These are phyloP conservation scores for Sebastes itinus DNA, from an alignment of 2,797 vertebrate species.

Conservation along the genomic window DNA sequence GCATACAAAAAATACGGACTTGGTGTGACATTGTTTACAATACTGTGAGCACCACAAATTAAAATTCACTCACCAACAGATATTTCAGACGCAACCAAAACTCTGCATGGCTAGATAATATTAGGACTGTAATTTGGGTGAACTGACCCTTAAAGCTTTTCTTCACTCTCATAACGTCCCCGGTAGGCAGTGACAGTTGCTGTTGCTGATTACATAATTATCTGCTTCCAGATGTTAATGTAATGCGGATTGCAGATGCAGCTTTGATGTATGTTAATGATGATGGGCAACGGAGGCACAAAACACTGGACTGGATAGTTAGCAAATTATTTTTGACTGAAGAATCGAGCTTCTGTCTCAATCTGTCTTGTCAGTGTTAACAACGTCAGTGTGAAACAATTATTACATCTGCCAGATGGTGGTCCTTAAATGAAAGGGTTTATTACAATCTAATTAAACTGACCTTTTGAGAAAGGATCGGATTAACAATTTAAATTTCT, in stretches of 20 bases:
- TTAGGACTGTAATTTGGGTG: not conserved
- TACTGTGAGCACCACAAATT: not conserved
- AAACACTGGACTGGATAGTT: not conserved
- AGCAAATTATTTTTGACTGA: not conserved
- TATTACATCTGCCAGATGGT: not conserved
- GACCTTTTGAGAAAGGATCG: slow-evolving; percentile 9
- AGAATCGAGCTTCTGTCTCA: not conserved
- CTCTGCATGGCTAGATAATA: not conserved
- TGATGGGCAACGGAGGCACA: not conserved
- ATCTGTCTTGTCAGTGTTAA: not conserved
- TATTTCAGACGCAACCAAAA: not conserved
- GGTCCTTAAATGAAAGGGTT: not conserved
- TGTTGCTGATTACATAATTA: slow-evolving; percentile 8
- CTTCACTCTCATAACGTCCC: not conserved
- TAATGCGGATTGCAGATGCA: not conserved
- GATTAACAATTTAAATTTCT: slow-evolving; percentile 7
- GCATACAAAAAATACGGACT: too few relatives aligned
- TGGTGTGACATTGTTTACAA: not conserved
- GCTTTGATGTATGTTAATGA: not conserved
- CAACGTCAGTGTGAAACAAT: not conserved
- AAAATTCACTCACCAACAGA: not conserved
- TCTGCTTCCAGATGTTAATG: slow-evolving; percentile 25
- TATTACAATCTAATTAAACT: not conserved
- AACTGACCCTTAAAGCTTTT: not conserved
- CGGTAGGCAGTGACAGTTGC: not conserved